A percentile compares a stretch with the other conserved stretches of the same genome.
Conservation (phyloP, 30 jellyfish, hydroid and myxozoan genomes). For the Kudoa iwatai region DNA sequence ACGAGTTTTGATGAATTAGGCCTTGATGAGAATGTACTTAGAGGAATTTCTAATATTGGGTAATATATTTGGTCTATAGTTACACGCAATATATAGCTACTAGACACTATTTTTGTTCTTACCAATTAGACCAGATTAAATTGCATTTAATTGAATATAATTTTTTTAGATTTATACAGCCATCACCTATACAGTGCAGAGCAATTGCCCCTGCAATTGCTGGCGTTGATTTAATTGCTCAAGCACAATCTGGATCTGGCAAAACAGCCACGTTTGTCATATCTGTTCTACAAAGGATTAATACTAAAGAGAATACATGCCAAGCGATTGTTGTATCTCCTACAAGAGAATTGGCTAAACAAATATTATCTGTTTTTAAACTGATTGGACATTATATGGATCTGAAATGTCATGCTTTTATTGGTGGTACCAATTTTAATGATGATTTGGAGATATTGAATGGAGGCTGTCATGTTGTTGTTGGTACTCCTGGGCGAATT, state of each 20-base stretch:
- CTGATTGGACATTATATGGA: constrained; percentile 32
- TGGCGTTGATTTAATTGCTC: constrained; percentile 86
- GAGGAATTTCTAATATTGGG: too few species aligned
- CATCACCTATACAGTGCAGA: too few species aligned
- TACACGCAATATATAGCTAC: too few species aligned
- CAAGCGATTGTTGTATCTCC: constrained; percentile 87
- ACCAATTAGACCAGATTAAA: too few species aligned
- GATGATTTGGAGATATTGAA: constrained; percentile 23
- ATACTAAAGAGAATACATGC: too few species aligned
- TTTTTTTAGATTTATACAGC: too few species aligned
- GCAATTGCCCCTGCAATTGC: too few species aligned
- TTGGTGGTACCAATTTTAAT: constrained; percentile 83
- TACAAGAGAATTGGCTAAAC: constrained; percentile 80
- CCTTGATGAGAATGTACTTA: too few species aligned
- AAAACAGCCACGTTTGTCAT: constrained; percentile 80
- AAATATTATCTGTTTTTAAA: constrained; percentile 5
- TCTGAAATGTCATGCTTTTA: constrained; percentile 53
- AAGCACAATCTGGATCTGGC: constrained; percentile 98
- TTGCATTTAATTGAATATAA: too few species aligned
- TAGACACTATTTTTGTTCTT: too few species aligned
- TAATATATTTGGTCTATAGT: too few species aligned
- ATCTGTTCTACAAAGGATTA: constrained; percentile 35
- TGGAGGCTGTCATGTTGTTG: constrained; percentile 37
- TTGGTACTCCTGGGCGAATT: constrained; percentile 95
- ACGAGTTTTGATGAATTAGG: too few species aligned